phyloP scores from a whole-genome alignment of 2,797 vertebrate genomes.

The Arrhamphus sclerolepis region DNA sequence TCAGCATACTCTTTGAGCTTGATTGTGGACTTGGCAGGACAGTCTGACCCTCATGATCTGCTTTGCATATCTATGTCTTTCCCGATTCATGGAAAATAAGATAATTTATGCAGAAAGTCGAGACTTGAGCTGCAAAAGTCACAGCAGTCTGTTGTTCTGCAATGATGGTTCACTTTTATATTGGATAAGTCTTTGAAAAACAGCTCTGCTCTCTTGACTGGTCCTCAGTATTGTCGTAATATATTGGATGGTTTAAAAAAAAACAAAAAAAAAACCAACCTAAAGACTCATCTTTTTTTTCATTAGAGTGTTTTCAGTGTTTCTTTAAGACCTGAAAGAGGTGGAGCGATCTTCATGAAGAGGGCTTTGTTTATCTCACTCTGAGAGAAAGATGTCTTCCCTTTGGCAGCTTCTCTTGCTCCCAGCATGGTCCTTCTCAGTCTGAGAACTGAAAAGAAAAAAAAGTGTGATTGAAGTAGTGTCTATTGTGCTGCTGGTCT shows the following conservation, averaged over 20 bases:
- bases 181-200: conserved; percentile 17
- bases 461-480: conserved; percentile 55
- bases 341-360: conserved; percentile 33
- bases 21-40: neutral
- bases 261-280: neutral
- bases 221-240: conserved; percentile 33
- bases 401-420: conserved; percentile 39
- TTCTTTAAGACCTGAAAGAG: conserved; percentile 34
- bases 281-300: neutral
- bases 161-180: conserved; percentile 52
- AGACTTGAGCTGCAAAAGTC: neutral
- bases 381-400: conserved; percentile 48
- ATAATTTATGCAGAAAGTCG: neutral
- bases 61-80: neutral
- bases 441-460: conserved; percentile 41
- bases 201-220: conserved; percentile 7
- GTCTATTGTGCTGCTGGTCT: conserved; percentile 30
- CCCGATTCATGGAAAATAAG: neutral
- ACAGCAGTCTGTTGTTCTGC: conserved; percentile 7
- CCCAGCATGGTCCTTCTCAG: conserved; percentile 48
- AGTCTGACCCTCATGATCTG: neutral
- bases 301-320: conserved; percentile 8
- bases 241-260: too few relatives aligned
- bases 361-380: conserved; percentile 43
- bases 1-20: neutral